These are phyloP conservation scores for Musca domestica DNA, from an alignment of 1,140 invertebrate species.

Conservation along the genomic window DNA sequence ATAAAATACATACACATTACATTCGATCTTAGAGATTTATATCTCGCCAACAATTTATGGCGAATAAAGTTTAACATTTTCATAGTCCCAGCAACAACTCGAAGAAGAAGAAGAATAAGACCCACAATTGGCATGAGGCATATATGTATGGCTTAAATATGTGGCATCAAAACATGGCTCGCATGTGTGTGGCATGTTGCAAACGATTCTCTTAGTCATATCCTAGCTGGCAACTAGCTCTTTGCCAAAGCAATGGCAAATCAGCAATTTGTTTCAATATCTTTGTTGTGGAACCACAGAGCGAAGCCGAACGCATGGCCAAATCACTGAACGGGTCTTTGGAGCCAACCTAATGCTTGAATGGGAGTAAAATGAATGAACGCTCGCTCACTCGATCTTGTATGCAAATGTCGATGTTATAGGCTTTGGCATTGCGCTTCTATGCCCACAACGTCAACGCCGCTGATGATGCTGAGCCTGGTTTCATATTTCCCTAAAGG, in stretches of 20 bases:
- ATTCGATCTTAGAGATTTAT: slow-evolving; percentile 22
- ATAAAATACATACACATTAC: background rate
- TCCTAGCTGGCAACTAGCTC: too few species aligned
- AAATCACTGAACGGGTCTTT: too few species aligned
- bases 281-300: background rate
- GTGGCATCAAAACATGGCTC: too few species aligned
- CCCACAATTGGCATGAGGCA: too few species aligned
- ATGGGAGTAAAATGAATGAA: background rate
- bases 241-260: background rate
- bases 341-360: background rate
- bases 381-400: too few species aligned
- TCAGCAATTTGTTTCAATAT: slow-evolving; percentile 15
- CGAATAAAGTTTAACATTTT: slow-evolving; percentile 18
- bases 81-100: background rate
- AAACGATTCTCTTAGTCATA: too few species aligned
- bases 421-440: background rate
- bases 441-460: background rate
- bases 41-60: slow-evolving; percentile 19
- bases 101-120: too few species aligned
- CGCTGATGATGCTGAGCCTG: background rate
- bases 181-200: too few species aligned
- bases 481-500: slow-evolving; percentile 21
- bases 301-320: too few species aligned
- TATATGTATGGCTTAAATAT: too few species aligned
- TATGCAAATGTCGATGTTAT: slow-evolving; percentile 13